Percentiles rank a stretch among this genome's conserved stretches.
These are phyloP conservation scores for Nyctalus aviator DNA, from an alignment of 2,797 vertebrate genomes.

Conservation along the genomic window DNA sequence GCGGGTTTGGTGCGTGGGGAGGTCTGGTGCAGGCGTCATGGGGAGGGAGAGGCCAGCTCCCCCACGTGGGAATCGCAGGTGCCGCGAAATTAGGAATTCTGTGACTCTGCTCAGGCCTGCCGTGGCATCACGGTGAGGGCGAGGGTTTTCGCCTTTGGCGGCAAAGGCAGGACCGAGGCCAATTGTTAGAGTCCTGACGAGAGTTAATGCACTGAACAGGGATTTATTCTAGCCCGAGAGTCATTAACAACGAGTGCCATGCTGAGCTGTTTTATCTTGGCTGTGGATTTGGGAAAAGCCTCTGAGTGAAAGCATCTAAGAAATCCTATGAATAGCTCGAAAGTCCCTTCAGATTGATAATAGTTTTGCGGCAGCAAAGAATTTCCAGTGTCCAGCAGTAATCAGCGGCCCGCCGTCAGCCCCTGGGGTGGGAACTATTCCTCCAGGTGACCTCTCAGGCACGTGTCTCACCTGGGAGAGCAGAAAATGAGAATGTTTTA, in stretches of 20 bases:
- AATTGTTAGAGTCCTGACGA: neutral
- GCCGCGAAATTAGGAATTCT: neutral
- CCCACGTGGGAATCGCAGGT: accelerated
- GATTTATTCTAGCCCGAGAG: conserved; percentile 36
- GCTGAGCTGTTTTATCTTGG: conserved; percentile 34
- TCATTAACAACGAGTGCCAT: conserved; percentile 45
- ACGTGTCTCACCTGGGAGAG: neutral
- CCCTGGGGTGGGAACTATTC: neutral
- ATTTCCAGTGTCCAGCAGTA: neutral
- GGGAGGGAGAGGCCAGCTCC: neutral
- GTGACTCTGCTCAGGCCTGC: neutral
- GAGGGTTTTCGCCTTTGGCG: neutral
- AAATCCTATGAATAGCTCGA: conserved; percentile 32
- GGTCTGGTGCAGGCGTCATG: neutral
- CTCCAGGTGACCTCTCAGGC: neutral
- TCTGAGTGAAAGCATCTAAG: conserved; percentile 33
- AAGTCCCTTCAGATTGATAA: conserved; percentile 26
- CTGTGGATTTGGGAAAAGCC: conserved; percentile 57
- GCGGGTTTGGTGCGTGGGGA: too few species aligned
- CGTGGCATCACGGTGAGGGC: accelerated
- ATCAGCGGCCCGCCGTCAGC: neutral
- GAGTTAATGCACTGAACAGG: neutral
- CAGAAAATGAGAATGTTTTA: neutral
- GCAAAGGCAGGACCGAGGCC: neutral
- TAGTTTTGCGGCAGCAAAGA: neutral